Conservation (phyloP, 1,140 invertebrate genomes). For the Bacillus rossius region DNA sequence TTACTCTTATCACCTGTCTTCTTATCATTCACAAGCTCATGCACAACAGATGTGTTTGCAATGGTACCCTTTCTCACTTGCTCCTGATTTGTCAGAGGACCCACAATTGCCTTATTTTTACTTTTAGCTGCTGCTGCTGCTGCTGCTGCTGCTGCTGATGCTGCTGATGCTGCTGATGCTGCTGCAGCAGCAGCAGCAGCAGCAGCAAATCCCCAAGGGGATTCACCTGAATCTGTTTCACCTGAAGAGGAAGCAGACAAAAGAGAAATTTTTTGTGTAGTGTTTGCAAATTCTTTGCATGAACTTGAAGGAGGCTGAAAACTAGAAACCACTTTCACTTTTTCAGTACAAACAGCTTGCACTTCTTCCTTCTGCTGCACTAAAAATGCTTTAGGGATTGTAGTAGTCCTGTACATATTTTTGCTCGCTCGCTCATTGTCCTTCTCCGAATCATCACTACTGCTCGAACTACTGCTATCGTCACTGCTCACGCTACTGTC, state of each 20-base stretch:
- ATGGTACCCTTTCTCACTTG: slow-evolving; percentile 21
- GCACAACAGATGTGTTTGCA: too few relatives aligned
- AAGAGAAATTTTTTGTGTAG: too few relatives aligned
- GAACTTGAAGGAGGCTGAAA: slow-evolving; percentile 42
- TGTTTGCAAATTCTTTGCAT: neutral
- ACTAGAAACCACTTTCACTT: slow-evolving; percentile 41
- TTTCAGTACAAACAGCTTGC: too few relatives aligned
- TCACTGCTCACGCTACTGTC: slow-evolving; percentile 23
- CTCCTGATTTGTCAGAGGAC: slow-evolving; percentile 39
- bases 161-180: too few relatives aligned
- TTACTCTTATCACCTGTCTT: too few relatives aligned
- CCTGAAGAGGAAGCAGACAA: too few relatives aligned
- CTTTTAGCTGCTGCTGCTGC: too few relatives aligned
- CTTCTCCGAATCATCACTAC: slow-evolving; percentile 13
- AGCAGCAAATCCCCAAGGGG: slow-evolving; percentile 73
- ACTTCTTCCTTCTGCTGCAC: too few relatives aligned
- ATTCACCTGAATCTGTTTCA: neutral
- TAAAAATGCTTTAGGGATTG: neutral
- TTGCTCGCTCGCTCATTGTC: slow-evolving; percentile 14
- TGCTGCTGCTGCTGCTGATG: neutral
- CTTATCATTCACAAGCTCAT: too few relatives aligned
- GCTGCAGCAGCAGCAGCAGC: slow-evolving; percentile 47
- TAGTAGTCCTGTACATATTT: slow-evolving; percentile 25
- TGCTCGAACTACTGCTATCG: slow-evolving; percentile 25
- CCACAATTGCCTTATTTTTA: slow-evolving; percentile 37